Percentiles rank a stretch among this genome's conserved stretches.
Conservation (phyloP, 2,113 vertebrate genomes). For the Boulengeromyrus knoepffleri region DNA sequence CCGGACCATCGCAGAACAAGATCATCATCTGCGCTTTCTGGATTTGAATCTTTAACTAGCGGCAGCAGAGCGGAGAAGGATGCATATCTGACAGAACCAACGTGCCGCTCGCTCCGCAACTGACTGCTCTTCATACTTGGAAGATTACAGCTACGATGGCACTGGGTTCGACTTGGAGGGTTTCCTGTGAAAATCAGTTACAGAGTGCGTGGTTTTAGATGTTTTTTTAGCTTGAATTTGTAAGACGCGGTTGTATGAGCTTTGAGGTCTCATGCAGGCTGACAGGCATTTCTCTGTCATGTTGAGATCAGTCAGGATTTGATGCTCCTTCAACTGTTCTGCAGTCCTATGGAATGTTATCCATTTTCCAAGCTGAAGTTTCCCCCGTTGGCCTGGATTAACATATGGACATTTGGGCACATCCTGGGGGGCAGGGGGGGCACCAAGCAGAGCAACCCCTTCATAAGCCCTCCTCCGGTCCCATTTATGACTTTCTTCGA, state of each 20-base stretch:
- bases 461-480: not conserved
- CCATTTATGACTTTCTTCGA: not conserved
- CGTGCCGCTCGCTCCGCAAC: not conserved
- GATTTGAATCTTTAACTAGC: not conserved
- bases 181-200: not conserved
- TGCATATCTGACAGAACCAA: not conserved
- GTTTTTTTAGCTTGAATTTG: not conserved
- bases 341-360: not conserved
- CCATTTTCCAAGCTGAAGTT: not conserved
- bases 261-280: not conserved
- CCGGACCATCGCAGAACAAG: not conserved
- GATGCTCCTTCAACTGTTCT: not conserved
- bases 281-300: not conserved
- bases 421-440: not conserved
- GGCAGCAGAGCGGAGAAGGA: not conserved
- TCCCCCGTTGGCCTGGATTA: not conserved
- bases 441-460: not conserved
- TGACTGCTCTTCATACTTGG: not conserved
- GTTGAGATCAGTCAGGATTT: not conserved
- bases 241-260: not conserved
- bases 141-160: not conserved
- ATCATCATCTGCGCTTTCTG: not conserved
- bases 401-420: not conserved
- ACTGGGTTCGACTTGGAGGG: not conserved
- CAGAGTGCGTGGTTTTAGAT: not conserved